Percentiles rank a stretch among this genome's conserved stretches.
Evolutionary conservation across 2,888 invertebrate genomes (phyloP).

Genomic region (Luperina testacea): DNA sequence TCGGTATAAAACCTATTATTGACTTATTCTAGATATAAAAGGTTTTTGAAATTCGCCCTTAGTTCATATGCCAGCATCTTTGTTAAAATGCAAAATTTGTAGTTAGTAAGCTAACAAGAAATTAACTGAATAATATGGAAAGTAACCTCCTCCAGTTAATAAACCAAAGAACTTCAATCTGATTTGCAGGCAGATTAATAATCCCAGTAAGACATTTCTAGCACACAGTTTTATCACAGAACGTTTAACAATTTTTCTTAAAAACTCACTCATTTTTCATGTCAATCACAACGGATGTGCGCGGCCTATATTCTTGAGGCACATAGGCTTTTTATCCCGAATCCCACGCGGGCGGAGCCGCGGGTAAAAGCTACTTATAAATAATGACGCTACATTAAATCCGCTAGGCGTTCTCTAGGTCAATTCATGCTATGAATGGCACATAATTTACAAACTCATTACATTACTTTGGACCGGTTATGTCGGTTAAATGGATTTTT

Average conservation of each 20-base stretch:
- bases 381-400: constrained; percentile 59
- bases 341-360: constrained; percentile 51
- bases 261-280: constrained; percentile 47
- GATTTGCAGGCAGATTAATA: constrained; percentile 9
- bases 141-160: neutral
- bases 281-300: constrained; percentile 39
- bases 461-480: constrained; percentile 47
- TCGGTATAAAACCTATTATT: no score
- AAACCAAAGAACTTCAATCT: constrained; percentile 6
- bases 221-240: constrained; percentile 9
- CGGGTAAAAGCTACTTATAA: constrained; percentile 48
- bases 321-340: constrained; percentile 52
- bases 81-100: neutral
- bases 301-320: constrained; percentile 30
- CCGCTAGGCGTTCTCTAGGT: constrained; percentile 55
- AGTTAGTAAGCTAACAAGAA: neutral
- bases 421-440: constrained; percentile 50
- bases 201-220: neutral
- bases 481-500: constrained; percentile 44
- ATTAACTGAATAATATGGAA: neutral
- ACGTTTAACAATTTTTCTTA: constrained; percentile 31
- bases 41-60: neutral
- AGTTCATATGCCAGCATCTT: neutral
- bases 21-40: neutral
- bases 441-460: constrained; percentile 61